Conservation (phyloP, 2,888 invertebrate species). For the Drosophila lutescens region DNA sequence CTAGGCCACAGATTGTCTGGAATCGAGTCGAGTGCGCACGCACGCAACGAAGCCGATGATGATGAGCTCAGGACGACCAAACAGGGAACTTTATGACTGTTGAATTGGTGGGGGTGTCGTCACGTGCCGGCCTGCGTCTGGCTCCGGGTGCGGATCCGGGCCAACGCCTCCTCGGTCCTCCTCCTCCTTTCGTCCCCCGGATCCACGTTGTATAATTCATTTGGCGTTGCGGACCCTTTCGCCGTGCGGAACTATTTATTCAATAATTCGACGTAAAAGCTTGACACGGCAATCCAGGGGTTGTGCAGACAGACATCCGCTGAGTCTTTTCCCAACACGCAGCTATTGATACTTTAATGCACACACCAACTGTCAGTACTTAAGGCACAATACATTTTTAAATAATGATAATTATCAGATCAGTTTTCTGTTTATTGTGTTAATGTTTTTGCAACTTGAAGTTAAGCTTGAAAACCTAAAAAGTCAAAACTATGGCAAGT, state of each 20-base stretch:
- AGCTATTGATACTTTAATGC: constrained; percentile 3
- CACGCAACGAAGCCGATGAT: constrained; percentile 72
- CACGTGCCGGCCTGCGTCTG: constrained; percentile 59
- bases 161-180: not conserved
- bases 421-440: not conserved
- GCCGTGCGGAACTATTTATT: constrained; percentile 76
- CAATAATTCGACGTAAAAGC: constrained; percentile 69
- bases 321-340: not conserved
- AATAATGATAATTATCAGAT: not conserved
- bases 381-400: not conserved
- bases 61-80: constrained; percentile 71
- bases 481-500: no score
- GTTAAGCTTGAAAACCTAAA: no score
- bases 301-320: not conserved
- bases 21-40: constrained; percentile 57
- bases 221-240: constrained; percentile 50
- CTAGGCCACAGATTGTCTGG: constrained; percentile 79
- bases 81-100: constrained; percentile 58
- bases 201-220: constrained; percentile 69
- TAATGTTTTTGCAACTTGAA: no score
- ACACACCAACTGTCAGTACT: not conserved
- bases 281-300: constrained; percentile 36
- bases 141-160: constrained; percentile 16
- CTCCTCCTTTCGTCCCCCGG: constrained; percentile 2
- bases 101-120: constrained; percentile 58